These are phyloP conservation scores for Apteryx owenii DNA, from an alignment of 2,113 vertebrate species.

Conservation along the genomic window DNA sequence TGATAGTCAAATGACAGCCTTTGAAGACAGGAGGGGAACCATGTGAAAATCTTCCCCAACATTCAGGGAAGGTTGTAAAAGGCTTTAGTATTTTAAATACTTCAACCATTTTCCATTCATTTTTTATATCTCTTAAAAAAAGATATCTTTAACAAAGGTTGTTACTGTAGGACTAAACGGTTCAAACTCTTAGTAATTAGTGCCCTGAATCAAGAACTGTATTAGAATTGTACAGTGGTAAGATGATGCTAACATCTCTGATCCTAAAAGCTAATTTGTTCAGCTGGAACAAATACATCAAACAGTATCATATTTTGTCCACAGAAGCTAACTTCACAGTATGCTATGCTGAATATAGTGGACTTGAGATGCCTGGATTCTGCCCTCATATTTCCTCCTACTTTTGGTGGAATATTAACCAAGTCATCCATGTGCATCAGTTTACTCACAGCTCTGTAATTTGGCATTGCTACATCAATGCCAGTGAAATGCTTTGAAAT, in stretches of 20 bases:
- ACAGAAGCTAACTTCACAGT: not conserved
- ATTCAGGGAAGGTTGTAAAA: not conserved
- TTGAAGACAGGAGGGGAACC: not conserved
- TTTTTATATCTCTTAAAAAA: not conserved
- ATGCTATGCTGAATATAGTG: not conserved
- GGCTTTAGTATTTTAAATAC: not conserved
- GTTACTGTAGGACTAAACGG: not conserved
- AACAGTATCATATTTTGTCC: not conserved
- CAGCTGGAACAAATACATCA: not conserved
- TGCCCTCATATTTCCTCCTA: not conserved
- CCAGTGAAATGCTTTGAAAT: not conserved
- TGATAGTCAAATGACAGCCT: not conserved
- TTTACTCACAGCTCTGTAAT: not conserved
- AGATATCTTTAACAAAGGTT: not conserved
- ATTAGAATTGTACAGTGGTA: not conserved
- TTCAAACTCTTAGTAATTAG: not conserved
- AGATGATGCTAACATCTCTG: not conserved
- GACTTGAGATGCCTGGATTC: not conserved
- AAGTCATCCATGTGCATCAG: not conserved
- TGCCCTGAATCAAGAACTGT: not conserved
- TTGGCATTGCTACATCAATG: not conserved
- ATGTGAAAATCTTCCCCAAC: not conserved
- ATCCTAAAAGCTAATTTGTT: not conserved
- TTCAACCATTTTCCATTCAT: not conserved
- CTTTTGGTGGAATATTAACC: not conserved